A percentile compares a stretch with the other conserved stretches of the same genome.
phyloP scores from a whole-genome alignment of 2,888 invertebrate genomes.

The Drosophila neotestacea region DNA sequence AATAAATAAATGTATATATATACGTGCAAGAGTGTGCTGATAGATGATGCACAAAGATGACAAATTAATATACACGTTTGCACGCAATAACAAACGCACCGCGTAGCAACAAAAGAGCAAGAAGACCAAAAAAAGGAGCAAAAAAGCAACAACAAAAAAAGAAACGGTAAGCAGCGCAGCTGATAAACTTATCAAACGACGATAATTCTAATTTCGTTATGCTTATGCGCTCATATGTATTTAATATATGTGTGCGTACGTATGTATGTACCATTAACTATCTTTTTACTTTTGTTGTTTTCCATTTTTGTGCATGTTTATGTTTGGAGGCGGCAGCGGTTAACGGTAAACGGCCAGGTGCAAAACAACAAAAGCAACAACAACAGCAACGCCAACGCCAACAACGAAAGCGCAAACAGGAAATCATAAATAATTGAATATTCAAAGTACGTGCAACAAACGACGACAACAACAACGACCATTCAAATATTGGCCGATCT shows the following conservation, averaged over 20 bases:
- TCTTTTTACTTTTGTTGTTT: slow-evolving; percentile 27
- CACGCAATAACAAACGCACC: slow-evolving; percentile 25
- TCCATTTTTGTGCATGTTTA: slow-evolving; percentile 21
- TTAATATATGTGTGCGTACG: slow-evolving; percentile 6
- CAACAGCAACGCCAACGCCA: slow-evolving; percentile 24
- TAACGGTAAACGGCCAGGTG: slow-evolving; percentile 35
- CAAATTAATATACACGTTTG: slow-evolving; percentile 43
- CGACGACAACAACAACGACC: slow-evolving; percentile 3
- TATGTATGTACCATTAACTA: slow-evolving; percentile 3
- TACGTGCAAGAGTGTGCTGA: slow-evolving; percentile 42
- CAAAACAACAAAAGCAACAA: slow-evolving; percentile 18
- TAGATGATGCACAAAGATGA: slow-evolving; percentile 70
- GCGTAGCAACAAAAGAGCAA: slow-evolving; percentile 22
- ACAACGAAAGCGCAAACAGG: slow-evolving; percentile 54
- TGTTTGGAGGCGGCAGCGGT: slow-evolving; percentile 43
- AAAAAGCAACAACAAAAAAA: neutral
- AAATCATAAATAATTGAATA: slow-evolving; percentile 70
- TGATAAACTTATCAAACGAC: slow-evolving; percentile 68
- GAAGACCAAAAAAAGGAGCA: slow-evolving; percentile 27
- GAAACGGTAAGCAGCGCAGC: slow-evolving; percentile 59
- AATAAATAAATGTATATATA: slow-evolving; percentile 67
- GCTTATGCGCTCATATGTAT: slow-evolving; percentile 21
- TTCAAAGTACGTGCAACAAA: slow-evolving; percentile 58
- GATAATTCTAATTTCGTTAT: slow-evolving; percentile 66
- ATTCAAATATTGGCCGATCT: neutral